Evolutionary conservation across 2,113 vertebrate species (phyloP), one percentile per base, ranked within the genome.

Genomic region (Centropus bengalensis): DNA sequence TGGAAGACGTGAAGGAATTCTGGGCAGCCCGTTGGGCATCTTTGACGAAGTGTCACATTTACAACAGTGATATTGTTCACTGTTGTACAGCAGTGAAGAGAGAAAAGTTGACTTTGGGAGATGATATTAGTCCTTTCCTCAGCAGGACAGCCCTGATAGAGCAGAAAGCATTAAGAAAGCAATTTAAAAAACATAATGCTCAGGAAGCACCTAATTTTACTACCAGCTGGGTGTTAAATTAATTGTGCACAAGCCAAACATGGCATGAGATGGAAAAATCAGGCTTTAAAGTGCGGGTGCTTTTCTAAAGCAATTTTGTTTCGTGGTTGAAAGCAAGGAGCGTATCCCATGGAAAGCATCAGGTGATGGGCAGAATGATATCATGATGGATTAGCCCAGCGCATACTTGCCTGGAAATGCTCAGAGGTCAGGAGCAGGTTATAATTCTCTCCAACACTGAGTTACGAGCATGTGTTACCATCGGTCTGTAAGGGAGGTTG

Each of bases 181-280:
- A 97, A 97, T 97, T 97, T 96, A n/a, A 94, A 92, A 89, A 77
- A 8, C 90, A 92, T 86, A 96, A 95, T 86, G 58, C 82, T 92
- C 93, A 92, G 93, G 94, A 96, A 96, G 84, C 79, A 95, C 91
- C 91, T 94, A 89, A 96, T 97, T 97, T 97, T 86, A 94, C 96
- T 95, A 59, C 94, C 96, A 96, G 95, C 97, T 97, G 97, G 78
- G 89, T 95, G 91, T 90, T 96, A 94, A 97, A 97, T 97, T 97
- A 97, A 97, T 97, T 93, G 95, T 21, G 26, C 69, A 78, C 66
- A 52, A 88, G 64, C 40, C 0, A 21, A 95, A 92, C 5, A 33
- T 2, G 28, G 76, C 86, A 86, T 6, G 1, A 77, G 91, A 84
- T 84, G 73, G 94, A 75, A 86, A 76, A 96, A 76, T 58, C 33